These are phyloP conservation scores for Diaprepes abbreviatus DNA, from an alignment of 2,888 invertebrate species.

Conservation along the genomic window DNA sequence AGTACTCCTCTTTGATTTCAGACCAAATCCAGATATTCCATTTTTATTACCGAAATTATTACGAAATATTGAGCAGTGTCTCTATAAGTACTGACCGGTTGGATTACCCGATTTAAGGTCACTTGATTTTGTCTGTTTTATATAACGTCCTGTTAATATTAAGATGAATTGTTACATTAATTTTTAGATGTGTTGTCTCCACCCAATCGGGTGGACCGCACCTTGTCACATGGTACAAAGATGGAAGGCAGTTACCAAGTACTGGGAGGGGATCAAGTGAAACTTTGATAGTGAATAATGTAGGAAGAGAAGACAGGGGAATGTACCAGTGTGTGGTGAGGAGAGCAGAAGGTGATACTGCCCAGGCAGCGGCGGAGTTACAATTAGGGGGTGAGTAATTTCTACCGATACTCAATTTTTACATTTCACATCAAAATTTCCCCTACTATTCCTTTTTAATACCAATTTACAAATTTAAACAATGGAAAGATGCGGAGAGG, in stretches of 20 bases:
- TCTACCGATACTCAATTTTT: too few relatives aligned
- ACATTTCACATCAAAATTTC: too few relatives aligned
- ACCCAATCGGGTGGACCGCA: slow-evolving; percentile 70
- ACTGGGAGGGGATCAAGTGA: slow-evolving; percentile 77
- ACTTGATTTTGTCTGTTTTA: too few relatives aligned
- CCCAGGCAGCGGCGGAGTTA: slow-evolving; percentile 82
- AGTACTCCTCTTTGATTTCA: too few relatives aligned
- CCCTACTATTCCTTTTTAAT: too few relatives aligned
- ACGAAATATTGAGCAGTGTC: too few relatives aligned
- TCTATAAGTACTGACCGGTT: not conserved
- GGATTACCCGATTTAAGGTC: not conserved
- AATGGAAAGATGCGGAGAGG: too few relatives aligned
- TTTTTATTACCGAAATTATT: too few relatives aligned
- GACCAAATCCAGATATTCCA: too few relatives aligned
- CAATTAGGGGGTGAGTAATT: slow-evolving; percentile 74
- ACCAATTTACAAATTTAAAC: too few relatives aligned
- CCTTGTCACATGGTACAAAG: slow-evolving; percentile 73
- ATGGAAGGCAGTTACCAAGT: slow-evolving; percentile 76
- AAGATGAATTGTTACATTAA: too few relatives aligned
- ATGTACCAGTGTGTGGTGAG: slow-evolving; percentile 84
- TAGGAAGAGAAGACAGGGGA: slow-evolving; percentile 80
- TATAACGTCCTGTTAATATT: too few relatives aligned
- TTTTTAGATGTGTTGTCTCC: slow-evolving; percentile 73
- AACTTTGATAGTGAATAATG: slow-evolving; percentile 75
- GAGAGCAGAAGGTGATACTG: slow-evolving; percentile 80